phyloP scores from a whole-genome alignment of 1,140 invertebrate genomes.

The Lepidurus packardi region DNA sequence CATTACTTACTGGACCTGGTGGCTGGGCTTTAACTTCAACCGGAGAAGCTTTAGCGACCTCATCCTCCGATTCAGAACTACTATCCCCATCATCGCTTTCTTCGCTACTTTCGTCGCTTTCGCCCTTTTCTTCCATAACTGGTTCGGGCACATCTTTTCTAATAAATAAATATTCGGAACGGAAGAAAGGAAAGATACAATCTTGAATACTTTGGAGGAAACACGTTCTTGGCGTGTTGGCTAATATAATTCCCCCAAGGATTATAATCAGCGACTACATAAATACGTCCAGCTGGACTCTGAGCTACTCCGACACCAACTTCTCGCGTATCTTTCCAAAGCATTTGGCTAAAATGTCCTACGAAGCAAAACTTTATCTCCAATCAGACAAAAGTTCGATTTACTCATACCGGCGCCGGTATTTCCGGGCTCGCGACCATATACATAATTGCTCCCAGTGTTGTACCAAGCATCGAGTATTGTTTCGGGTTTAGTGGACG shows the following conservation, averaged over 20 bases:
- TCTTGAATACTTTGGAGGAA: conserved; percentile 35
- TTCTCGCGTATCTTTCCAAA: conserved; percentile 66
- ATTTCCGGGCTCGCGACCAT: neutral
- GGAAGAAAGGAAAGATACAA: neutral
- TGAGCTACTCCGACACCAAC: conserved; percentile 65
- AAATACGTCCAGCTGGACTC: conserved; percentile 51
- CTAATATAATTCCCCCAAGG: conserved; percentile 74
- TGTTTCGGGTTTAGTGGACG: neutral
- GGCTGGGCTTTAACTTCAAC: too few relatives aligned
- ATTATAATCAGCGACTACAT: conserved; percentile 75
- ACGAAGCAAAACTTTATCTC: conserved; percentile 30
- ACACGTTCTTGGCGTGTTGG: conserved; percentile 64
- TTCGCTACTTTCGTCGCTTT: too few relatives aligned
- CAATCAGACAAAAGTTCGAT: neutral
- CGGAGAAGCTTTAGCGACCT: too few relatives aligned
- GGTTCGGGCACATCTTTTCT: too few relatives aligned
- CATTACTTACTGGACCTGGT: neutral
- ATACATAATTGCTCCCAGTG: neutral
- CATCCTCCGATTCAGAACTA: too few relatives aligned
- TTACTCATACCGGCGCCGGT: neutral
- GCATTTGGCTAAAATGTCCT: conserved; percentile 66
- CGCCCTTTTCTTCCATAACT: too few relatives aligned
- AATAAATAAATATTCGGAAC: too few relatives aligned
- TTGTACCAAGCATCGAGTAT: neutral
- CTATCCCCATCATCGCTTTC: too few relatives aligned